phyloP scores from a whole-genome alignment of 2,888 invertebrate species.

The Rotaria macrura region DNA sequence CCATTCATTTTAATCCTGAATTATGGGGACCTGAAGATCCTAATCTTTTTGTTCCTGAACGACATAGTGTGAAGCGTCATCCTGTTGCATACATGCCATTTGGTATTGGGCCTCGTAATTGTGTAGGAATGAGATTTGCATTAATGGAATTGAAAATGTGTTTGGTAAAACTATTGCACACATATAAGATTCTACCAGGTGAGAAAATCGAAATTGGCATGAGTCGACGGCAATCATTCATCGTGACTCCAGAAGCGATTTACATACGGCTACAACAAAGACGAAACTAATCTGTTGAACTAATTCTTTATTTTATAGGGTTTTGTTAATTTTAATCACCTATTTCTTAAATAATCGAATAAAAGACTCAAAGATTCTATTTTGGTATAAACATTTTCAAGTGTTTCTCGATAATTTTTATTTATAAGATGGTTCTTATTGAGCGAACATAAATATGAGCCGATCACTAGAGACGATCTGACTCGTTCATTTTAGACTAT shows the following conservation, averaged over 20 bases:
- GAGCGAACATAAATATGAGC: too few species aligned
- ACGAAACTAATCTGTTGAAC: too few species aligned
- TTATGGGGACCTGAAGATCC: slow-evolving; percentile 33
- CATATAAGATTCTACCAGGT: background rate
- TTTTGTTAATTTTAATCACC: too few species aligned
- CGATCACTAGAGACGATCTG: too few species aligned
- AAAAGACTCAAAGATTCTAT: too few species aligned
- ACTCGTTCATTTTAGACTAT: too few species aligned
- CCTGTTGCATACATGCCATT: background rate
- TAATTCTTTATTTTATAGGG: too few species aligned
- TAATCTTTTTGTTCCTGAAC: slow-evolving; percentile 37
- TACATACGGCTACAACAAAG: background rate
- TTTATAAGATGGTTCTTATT: too few species aligned
- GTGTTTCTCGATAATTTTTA: too few species aligned
- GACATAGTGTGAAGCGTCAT: slow-evolving; percentile 35
- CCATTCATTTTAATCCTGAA: slow-evolving; percentile 23
- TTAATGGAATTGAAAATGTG: background rate
- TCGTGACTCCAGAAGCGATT: background rate
- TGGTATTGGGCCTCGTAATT: slow-evolving; percentile 43
- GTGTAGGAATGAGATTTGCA: slow-evolving; percentile 33
- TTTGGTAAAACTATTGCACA: background rate
- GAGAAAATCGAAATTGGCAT: background rate
- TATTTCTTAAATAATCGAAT: too few species aligned
- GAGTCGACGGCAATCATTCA: background rate
- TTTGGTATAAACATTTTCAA: too few species aligned